phyloP scores from a whole-genome alignment of 1,140 invertebrate genomes.

The Diabrotica undecimpunctata region DNA sequence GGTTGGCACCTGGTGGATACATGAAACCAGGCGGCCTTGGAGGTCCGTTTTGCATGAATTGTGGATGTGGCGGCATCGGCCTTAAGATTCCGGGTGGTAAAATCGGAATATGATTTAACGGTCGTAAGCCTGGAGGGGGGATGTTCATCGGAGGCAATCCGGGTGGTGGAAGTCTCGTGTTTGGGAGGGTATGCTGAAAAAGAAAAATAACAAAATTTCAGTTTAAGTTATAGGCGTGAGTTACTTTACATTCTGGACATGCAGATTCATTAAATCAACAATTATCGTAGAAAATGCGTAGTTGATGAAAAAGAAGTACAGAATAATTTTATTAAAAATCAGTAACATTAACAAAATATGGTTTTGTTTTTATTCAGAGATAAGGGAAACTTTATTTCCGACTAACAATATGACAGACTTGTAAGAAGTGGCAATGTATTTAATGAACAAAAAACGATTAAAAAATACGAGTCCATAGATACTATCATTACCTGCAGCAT shows the following conservation, averaged over 20 bases:
- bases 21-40: constrained; percentile 40
- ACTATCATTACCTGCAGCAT: constrained; percentile 21
- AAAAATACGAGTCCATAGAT: too few species aligned
- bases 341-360: too few species aligned
- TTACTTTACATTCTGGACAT: too few species aligned
- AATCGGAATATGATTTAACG: constrained; percentile 24
- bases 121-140: constrained; percentile 38
- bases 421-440: background rate
- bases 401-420: background rate
- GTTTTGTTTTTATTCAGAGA: too few species aligned
- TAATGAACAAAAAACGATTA: too few species aligned
- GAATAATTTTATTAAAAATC: too few species aligned
- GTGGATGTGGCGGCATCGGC: constrained; percentile 28
- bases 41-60: constrained; percentile 28
- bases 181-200: constrained; percentile 13
- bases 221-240: too few species aligned
- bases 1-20: constrained; percentile 31
- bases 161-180: constrained; percentile 33
- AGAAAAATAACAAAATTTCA: background rate
- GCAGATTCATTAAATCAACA: too few species aligned
- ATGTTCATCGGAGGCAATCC: constrained; percentile 41
- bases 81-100: constrained; percentile 24
- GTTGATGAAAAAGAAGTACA: too few species aligned
- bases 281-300: too few species aligned
- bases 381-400: too few species aligned